Conservation (phyloP, 2,797 vertebrate genomes). For the Smutsia gigantea region DNA sequence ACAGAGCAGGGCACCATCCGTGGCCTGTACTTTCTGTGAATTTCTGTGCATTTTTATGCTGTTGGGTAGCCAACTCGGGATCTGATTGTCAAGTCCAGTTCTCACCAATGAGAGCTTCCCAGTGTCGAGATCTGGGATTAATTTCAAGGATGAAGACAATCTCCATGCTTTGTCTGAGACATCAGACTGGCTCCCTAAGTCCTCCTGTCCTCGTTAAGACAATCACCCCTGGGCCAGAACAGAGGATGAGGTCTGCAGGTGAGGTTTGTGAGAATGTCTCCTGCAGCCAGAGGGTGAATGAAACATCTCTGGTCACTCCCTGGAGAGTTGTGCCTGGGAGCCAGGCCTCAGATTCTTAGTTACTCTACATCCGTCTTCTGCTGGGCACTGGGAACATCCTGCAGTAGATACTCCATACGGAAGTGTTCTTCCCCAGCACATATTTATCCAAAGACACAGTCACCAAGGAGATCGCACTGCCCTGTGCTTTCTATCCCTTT, state of each 20-base stretch:
- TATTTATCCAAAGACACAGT: not conserved
- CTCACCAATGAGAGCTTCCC: not conserved
- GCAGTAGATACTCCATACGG: not conserved
- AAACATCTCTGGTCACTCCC: not conserved
- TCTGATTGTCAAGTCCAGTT: not conserved
- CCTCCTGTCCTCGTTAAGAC: not conserved
- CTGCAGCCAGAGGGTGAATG: not conserved
- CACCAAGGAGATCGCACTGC: not conserved
- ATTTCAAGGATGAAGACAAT: not conserved
- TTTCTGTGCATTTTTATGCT: not conserved
- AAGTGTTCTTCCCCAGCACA: not conserved
- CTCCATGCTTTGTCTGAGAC: not conserved
- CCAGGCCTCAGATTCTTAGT: not conserved
- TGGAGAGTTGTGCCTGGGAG: not conserved
- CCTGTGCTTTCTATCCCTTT: not conserved
- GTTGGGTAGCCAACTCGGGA: not conserved
- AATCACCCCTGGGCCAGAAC: not conserved
- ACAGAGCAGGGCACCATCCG: no score
- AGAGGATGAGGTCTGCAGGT: not conserved
- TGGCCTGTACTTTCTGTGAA: no score
- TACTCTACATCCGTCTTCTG: not conserved
- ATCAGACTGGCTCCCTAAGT: rapidly evolving
- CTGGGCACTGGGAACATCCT: not conserved
- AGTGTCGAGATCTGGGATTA: not conserved
- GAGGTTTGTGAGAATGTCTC: rapidly evolving